phyloP scores from a whole-genome alignment of 2,113 vertebrate genomes.

The Sterna hirundo region DNA sequence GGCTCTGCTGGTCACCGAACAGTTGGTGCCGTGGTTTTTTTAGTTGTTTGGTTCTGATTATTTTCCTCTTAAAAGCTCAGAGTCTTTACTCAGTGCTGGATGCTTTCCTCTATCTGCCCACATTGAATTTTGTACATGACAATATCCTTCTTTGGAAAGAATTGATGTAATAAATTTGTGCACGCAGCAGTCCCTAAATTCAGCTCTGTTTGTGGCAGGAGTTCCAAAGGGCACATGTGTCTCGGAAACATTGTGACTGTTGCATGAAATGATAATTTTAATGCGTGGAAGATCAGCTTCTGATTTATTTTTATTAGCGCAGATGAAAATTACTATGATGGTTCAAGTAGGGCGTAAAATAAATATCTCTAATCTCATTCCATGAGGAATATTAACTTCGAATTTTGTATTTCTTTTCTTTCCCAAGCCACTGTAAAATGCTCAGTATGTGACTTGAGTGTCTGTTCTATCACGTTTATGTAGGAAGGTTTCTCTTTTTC shows the following conservation, averaged over 20 bases:
- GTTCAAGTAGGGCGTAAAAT: conserved; percentile 36
- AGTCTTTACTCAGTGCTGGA: not conserved
- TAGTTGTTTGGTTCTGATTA: not conserved
- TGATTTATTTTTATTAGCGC: conserved; percentile 50
- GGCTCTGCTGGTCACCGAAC: conserved; percentile 3
- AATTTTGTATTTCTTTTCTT: conserved; percentile 8
- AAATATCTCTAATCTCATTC: conserved; percentile 43
- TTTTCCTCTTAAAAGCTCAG: not conserved
- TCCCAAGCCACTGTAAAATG: not conserved
- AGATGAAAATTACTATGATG: conserved; percentile 39
- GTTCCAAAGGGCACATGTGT: not conserved
- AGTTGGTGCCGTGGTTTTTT: not conserved
- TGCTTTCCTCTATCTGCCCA: not conserved
- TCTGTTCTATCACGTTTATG: not conserved
- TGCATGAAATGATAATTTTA: conserved; percentile 38
- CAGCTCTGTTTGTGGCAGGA: not conserved
- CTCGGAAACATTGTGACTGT: not conserved
- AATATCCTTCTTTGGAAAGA: conserved; percentile 17
- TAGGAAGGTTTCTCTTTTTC: not conserved
- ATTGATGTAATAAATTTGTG: conserved; percentile 8
- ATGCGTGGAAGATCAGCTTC: conserved; percentile 17
- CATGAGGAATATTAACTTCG: conserved; percentile 13
- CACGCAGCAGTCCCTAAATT: not conserved
- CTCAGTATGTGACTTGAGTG: not conserved
- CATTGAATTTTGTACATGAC: not conserved